These are phyloP conservation scores for Zaprionus camerounensis DNA, from an alignment of 1,140 invertebrate species.

Conservation along the genomic window DNA sequence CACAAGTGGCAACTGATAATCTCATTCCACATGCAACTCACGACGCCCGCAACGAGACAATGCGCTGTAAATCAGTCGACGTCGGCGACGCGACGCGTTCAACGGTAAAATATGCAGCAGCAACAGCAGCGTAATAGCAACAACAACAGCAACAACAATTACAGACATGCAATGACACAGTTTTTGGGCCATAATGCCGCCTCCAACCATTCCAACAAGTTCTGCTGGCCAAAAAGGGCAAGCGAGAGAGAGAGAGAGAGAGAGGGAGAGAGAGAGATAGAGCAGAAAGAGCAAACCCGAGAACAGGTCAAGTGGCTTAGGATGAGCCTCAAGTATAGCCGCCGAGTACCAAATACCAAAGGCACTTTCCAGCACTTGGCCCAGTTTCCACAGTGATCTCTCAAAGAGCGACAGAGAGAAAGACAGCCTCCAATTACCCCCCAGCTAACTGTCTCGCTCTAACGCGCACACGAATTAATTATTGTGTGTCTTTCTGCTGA, in stretches of 20 bases:
- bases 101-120: constrained; percentile 42
- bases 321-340: constrained; percentile 1
- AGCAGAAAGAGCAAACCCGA: too few species aligned
- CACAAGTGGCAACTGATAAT: constrained; percentile 22
- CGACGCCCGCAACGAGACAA: constrained; percentile 43
- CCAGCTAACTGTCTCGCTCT: background rate
- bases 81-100: background rate
- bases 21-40: constrained; percentile 48
- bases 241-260: background rate
- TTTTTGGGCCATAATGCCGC: constrained; percentile 44
- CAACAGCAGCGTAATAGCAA: constrained; percentile 6
- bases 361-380: constrained; percentile 4
- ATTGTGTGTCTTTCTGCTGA: background rate
- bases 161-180: constrained; percentile 60
- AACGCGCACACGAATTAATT: background rate
- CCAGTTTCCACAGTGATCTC: constrained; percentile 1
- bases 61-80: constrained; percentile 53
- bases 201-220: constrained; percentile 22
- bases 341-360: constrained; percentile 13
- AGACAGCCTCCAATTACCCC: background rate
- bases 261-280: background rate
- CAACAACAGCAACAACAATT: constrained; percentile 29
- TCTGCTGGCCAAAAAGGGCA: constrained; percentile 13
- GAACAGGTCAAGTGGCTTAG: constrained; percentile 32
- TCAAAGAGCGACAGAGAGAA: background rate